phyloP scores from a whole-genome alignment of 2,113 vertebrate species.

The Megalops atlanticus region DNA sequence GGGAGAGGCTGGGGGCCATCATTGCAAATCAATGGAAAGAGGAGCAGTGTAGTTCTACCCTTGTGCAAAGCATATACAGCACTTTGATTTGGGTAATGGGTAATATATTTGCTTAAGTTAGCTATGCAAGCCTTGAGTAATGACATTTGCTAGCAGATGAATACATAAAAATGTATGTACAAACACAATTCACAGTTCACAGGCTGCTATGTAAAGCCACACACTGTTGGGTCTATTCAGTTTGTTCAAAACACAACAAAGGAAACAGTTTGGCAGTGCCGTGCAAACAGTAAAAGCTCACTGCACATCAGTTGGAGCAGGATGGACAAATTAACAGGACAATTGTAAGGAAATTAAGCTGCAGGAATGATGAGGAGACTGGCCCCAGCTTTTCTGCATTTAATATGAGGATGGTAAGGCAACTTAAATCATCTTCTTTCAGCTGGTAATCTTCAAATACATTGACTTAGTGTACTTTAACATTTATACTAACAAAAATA shows the following conservation, averaged over 20 bases:
- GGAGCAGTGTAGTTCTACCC: not conserved
- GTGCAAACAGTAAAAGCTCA: not conserved
- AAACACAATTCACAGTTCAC: not conserved
- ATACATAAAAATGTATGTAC: not conserved
- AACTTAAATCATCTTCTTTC: not conserved
- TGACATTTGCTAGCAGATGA: not conserved
- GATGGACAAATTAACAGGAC: not conserved
- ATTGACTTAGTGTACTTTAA: too few relatives aligned
- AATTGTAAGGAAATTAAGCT: not conserved
- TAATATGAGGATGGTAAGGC: too few relatives aligned
- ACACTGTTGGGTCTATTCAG: not conserved
- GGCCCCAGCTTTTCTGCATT: too few relatives aligned
- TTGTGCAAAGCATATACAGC: constrained; percentile 2
- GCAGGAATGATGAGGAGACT: not conserved
- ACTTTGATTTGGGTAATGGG: not conserved
- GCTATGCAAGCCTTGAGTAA: not conserved
- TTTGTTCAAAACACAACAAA: not conserved
- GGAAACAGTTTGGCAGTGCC: too few relatives aligned
- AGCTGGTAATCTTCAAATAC: not conserved
- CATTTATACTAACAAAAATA: too few relatives aligned
- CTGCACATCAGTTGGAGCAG: not conserved
- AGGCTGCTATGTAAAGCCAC: not conserved
- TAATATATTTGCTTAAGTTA: not conserved
- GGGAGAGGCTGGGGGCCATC: too few relatives aligned
- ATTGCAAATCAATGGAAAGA: not conserved